phyloP scores from a whole-genome alignment of 1,140 invertebrate species.

The Drosophila murphyi region DNA sequence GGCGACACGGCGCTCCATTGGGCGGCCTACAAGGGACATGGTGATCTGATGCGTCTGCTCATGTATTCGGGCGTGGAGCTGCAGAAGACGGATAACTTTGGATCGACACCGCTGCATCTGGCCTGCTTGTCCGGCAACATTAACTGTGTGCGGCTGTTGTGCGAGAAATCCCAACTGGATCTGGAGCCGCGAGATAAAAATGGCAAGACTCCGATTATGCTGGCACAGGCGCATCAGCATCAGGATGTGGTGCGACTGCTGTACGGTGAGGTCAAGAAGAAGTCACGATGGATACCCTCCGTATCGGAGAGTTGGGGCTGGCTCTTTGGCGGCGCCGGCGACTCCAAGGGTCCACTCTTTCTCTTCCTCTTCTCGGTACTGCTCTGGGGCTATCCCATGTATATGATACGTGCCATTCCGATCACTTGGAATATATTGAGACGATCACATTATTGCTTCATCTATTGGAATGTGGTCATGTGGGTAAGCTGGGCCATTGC shows the following conservation, averaged over 20 bases:
- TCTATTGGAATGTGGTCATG: conserved; percentile 95
- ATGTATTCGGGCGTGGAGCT: conserved; percentile 89
- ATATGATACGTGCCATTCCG: conserved; percentile 93
- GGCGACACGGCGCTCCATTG: conserved; percentile 96
- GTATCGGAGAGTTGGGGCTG: conserved; percentile 95
- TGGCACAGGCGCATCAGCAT: conserved; percentile 94
- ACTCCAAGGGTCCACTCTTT: conserved; percentile 94
- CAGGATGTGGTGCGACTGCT: conserved; percentile 92
- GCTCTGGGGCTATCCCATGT: conserved; percentile 97
- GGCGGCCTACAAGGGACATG: conserved; percentile 96
- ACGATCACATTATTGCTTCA: conserved; percentile 94
- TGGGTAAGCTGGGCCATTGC: conserved; percentile 96
- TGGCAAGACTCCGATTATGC: conserved; percentile 94
- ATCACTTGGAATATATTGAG: conserved; percentile 95
- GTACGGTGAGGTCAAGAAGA: conserved; percentile 91
- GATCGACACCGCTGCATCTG: conserved; percentile 95
- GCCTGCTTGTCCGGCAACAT: conserved; percentile 95
- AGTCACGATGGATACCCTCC: conserved; percentile 93
- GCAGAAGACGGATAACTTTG: conserved; percentile 95
- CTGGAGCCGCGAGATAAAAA: conserved; percentile 95
- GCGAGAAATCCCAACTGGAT: conserved; percentile 92
- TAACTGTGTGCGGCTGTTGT: conserved; percentile 91
- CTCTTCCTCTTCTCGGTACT: conserved; percentile 94
- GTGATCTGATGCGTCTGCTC: conserved; percentile 93
- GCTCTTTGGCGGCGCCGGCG: conserved; percentile 94